Evolutionary conservation across 2,113 vertebrate genomes (phyloP), one percentile per base, ranked within the genome.

Genomic region (Mugil cephalus): DNA sequence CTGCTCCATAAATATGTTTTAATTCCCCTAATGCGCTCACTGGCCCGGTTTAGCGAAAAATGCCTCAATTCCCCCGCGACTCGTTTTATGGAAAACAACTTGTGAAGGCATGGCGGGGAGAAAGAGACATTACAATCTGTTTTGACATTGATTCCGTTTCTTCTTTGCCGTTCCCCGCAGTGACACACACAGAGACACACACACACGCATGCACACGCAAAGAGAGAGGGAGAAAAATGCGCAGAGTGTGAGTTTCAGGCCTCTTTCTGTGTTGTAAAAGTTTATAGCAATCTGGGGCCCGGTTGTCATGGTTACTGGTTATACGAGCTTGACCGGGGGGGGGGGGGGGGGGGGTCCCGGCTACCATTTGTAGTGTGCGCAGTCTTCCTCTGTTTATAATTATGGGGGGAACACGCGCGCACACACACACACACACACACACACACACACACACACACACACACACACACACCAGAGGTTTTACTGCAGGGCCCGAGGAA

Each of bases 231-330:
- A 67, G 40, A 2, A 8, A 17, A 4, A 54, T 21, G 55, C 38
- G 14, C 46, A 38, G 67, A 55, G 79, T 40, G 66, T 54, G 73
- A 63, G 82, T 67, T 74, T 52, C 66, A 42, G 79, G 63, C 60
- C 48, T 69, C 79, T 77, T 72, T 79, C 78, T 69, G 78, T 71
- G 87, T 55, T 85, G 85, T 93, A 94, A 93, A 93, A 90, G 74
- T 92, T 93, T 93, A 93, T 82, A 70, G 77, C 82, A 71, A 90
- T 79, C 88, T 79, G 75, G 82, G 88, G 90, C 82, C 89, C 59
- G 12, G 92, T 93, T 88, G 90, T 89, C 91, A 92, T 93, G 87
- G 90, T 69, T 81, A 92, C 92, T 48, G 15, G 89, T 92, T 91
- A 91, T 93, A 93, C 79, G 86, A 92, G 88, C 81, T 77, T 84